A percentile compares a stretch with the other conserved stretches of the same genome.
These are phyloP conservation scores for Alosa alosa DNA, from an alignment of 2,113 vertebrate genomes.

Conservation along the genomic window DNA sequence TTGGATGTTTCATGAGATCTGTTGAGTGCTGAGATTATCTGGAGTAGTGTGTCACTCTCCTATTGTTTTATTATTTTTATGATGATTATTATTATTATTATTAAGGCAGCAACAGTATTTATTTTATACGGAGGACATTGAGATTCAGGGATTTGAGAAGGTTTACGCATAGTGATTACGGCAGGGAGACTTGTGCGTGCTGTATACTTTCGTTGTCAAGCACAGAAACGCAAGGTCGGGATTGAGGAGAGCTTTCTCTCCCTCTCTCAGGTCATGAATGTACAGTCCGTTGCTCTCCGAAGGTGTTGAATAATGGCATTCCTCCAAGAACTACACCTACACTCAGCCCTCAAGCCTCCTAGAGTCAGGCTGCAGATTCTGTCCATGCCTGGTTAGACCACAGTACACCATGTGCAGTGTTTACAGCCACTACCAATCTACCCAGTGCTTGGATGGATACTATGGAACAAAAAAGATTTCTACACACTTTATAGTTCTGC, in stretches of 20 bases:
- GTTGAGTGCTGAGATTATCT: not conserved
- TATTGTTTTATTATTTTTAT: not conserved
- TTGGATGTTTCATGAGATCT: not conserved
- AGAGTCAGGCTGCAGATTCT: not conserved
- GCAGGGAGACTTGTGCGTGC: not conserved
- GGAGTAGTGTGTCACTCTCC: not conserved
- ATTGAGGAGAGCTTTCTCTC: not conserved
- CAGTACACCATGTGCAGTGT: not conserved
- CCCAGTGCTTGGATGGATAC: conserved; percentile 3
- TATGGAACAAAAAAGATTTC: not conserved
- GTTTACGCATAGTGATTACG: conserved; percentile 11
- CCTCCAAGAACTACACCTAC: conserved; percentile 7
- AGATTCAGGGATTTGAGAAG: conserved; percentile 18
- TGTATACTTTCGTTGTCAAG: conserved; percentile 1
- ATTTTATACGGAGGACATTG: not conserved
- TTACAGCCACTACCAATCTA: conserved; percentile 14
- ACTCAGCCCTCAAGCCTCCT: conserved; percentile 2
- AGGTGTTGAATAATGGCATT: not conserved
- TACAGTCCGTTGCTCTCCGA: not conserved
- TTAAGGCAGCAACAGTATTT: not conserved
- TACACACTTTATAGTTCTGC: not conserved
- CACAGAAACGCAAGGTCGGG: not conserved
- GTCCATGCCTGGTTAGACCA: not conserved
- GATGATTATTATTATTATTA: not conserved
- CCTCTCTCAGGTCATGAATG: not conserved